Percentiles rank a stretch among this genome's conserved stretches.
Conservation (phyloP, 2,113 vertebrate species). For the Sylvietta virens region DNA sequence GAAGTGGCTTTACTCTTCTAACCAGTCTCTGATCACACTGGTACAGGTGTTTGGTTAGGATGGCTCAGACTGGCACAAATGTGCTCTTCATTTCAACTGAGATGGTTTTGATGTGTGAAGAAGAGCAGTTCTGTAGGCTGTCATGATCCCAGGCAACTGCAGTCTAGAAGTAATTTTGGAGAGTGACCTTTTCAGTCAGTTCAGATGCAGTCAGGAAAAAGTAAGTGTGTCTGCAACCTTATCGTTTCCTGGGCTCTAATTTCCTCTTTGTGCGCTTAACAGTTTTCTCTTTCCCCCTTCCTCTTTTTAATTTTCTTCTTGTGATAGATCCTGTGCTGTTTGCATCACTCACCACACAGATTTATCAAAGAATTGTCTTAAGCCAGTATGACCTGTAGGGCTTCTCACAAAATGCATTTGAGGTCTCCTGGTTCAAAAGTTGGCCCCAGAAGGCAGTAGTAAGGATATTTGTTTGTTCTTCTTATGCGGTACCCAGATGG, state of each 20-base stretch:
- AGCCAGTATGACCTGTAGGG: neutral
- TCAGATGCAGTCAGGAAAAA: neutral
- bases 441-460: neutral
- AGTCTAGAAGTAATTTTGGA: neutral
- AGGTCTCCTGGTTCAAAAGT: neutral
- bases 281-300: neutral
- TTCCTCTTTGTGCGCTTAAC: neutral
- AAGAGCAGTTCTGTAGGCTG: neutral
- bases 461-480: neutral
- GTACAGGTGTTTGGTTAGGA: neutral
- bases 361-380: neutral
- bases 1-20: neutral
- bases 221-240: neutral
- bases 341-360: neutral
- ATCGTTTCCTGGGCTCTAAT: neutral
- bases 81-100: neutral
- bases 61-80: neutral
- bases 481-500: neutral
- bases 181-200: neutral
- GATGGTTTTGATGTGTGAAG: neutral
- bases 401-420: neutral
- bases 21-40: neutral
- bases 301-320: neutral
- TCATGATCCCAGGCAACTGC: neutral
- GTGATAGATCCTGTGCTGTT: neutral